phyloP scores from a whole-genome alignment of 1,140 invertebrate species.

The Heliconius hermathena region DNA sequence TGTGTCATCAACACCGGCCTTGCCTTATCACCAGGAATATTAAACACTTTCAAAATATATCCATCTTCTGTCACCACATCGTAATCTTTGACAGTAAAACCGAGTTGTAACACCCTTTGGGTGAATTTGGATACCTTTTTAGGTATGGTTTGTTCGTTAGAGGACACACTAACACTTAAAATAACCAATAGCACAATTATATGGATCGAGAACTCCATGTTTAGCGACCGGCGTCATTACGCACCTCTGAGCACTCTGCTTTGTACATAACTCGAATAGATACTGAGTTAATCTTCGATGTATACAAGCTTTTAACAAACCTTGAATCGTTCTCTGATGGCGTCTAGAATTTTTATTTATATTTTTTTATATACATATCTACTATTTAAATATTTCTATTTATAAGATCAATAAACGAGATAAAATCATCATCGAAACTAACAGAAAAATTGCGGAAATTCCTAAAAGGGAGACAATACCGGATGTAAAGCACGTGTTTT shows the following conservation, averaged over 20 bases:
- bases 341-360: not conserved
- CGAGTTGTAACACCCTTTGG: constrained; percentile 65
- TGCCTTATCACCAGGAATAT: constrained; percentile 74
- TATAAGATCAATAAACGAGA: not conserved
- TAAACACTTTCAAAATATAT: constrained; percentile 86
- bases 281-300: constrained; percentile 13
- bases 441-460: not conserved
- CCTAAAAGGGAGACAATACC: not conserved
- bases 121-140: constrained; percentile 34
- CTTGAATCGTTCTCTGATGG: constrained; percentile 1
- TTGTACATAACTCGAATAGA: constrained; percentile 14
- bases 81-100: constrained; percentile 81
- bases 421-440: not conserved
- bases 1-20: constrained; percentile 86
- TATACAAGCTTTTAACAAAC: constrained; percentile 19
- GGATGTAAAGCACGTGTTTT: not conserved
- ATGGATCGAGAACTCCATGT: constrained; percentile 7
- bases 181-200: not conserved
- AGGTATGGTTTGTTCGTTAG: not conserved
- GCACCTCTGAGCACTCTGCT: constrained; percentile 6
- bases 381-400: not conserved
- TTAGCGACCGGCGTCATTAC: constrained; percentile 1
- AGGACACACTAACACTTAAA: not conserved
- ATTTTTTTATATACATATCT: not conserved
- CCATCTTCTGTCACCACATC: constrained; percentile 83